Evolutionary conservation across 2,113 vertebrate species (phyloP).

Genomic region (Trematomus loennbergii): DNA sequence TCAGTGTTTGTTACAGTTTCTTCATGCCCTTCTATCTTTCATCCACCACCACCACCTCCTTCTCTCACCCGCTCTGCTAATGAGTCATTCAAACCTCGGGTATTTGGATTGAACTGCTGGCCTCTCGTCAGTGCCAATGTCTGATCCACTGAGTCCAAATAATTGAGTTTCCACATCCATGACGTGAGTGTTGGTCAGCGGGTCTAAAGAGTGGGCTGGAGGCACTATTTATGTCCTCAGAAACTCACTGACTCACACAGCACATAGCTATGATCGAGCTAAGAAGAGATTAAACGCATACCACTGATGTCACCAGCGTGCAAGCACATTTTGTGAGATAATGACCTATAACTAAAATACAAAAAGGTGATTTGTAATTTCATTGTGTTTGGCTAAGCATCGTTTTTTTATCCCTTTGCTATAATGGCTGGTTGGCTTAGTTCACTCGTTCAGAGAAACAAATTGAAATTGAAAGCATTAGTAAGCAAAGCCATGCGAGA

Average conservation of each 20-base stretch:
- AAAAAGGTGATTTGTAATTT: not conserved
- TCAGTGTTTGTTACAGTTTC: constrained; percentile 27
- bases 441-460: not conserved
- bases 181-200: constrained; percentile 49
- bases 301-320: not conserved
- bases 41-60: constrained; percentile 31
- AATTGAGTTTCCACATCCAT: constrained; percentile 53
- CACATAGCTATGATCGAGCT: constrained; percentile 38
- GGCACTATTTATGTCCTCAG: constrained; percentile 37
- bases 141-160: constrained; percentile 69
- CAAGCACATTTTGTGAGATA: not conserved
- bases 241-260: constrained; percentile 37
- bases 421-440: not conserved
- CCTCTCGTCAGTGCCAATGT: constrained; percentile 52
- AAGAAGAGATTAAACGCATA: constrained; percentile 29
- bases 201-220: constrained; percentile 36
- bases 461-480: no score
- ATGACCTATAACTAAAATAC: constrained; percentile 1
- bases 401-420: not conserved
- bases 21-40: constrained; percentile 24
- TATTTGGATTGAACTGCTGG: constrained; percentile 60
- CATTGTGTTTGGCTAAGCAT: no score
- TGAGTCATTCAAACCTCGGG: constrained; percentile 61
- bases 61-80: constrained; percentile 49
- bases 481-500: not conserved